Evolutionary conservation across 2,113 vertebrate genomes (phyloP), one percentile per base, ranked within the genome.

Genomic region (Plectropomus leopardus): DNA sequence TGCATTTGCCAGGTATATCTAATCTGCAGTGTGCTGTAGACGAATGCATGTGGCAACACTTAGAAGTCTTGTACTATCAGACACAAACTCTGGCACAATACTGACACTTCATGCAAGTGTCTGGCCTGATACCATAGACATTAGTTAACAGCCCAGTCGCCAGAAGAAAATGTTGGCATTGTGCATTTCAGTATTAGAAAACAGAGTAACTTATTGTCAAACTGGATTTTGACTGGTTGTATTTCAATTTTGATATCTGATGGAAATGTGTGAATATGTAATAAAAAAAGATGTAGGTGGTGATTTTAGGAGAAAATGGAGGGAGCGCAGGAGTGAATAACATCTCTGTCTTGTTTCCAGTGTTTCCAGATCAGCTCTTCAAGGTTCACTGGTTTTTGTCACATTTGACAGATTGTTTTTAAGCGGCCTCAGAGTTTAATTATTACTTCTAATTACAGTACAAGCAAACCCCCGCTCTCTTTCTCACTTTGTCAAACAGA

Each of bases 1-100:
- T 28, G 4, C 48, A 51, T 63, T 53, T 76, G 68, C 47, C 76
- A 61, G 28, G 16, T 57, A 84, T 83, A 88, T 90, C 86, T 92
- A 71, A 87, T 86, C 87, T 77, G 1, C 1, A 0, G 53, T 53
- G 57, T 26, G 15, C 70, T 34, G 28, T 21, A 30, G n/a, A 61
- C 16, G 48, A 23, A 81, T 70, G 72, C 69, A 67, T 10, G 28
- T 21, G 44, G 19, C 15, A 54, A 69, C 66, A 60, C 75, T 78
- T 57, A 32, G 34, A 69, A 61, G 86, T 86, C 65, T 76, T 45
- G 79, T 77, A 0, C 24, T 71, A 32, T 79, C 83, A 75, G 42
- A 84, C 65, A 16, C 59, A 48, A 66, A 51, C 40, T 19, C n/a
- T 63, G 44, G 30, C 42, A 50, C 51, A 17, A 26, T 7, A 34